Percentiles rank a stretch among this genome's conserved stretches.
These are phyloP conservation scores for Fragum whitleyi DNA, from an alignment of 2,888 invertebrate genomes.

Conservation along the genomic window DNA sequence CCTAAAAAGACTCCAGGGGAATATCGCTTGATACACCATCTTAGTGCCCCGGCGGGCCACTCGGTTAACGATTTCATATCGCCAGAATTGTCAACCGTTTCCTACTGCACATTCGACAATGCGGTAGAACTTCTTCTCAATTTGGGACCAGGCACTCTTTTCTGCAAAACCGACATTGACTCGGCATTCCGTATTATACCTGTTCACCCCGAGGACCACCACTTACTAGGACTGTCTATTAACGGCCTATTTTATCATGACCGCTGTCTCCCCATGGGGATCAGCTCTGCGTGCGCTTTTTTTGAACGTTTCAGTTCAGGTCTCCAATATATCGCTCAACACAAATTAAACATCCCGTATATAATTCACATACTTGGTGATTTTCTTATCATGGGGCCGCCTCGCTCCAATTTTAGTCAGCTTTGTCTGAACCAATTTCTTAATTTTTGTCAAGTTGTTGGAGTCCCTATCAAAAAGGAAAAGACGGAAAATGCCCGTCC, in stretches of 20 bases:
- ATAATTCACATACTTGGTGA: conserved; percentile 54
- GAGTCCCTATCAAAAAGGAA: conserved; percentile 43
- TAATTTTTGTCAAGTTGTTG: conserved; percentile 11
- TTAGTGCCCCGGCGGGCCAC: conserved; percentile 35
- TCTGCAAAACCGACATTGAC: conserved; percentile 54
- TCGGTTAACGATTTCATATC: conserved; percentile 56
- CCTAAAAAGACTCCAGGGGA: conserved; percentile 42
- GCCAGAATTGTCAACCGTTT: conserved; percentile 15
- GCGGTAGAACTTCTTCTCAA: conserved; percentile 12
- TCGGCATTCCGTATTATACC: conserved; percentile 50
- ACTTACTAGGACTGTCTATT: conserved; percentile 43
- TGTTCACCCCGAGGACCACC: conserved; percentile 46
- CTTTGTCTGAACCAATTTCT: conserved; percentile 22
- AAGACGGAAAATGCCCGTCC: conserved; percentile 27
- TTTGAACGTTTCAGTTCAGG: conserved; percentile 52
- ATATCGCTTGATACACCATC: conserved; percentile 55
- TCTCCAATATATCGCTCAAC: conserved; percentile 31
- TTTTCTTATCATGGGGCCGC: conserved; percentile 35
- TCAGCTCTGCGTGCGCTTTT: conserved; percentile 40
- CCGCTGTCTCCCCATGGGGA: conserved; percentile 42
- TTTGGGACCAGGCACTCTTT: conserved; percentile 17
- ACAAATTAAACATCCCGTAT: neutral
- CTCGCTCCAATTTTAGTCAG: neutral
- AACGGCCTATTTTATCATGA: conserved; percentile 46
- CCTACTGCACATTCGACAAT: conserved; percentile 43